phyloP scores from a whole-genome alignment of 2,888 invertebrate genomes.

The Diadegma fenestrale region DNA sequence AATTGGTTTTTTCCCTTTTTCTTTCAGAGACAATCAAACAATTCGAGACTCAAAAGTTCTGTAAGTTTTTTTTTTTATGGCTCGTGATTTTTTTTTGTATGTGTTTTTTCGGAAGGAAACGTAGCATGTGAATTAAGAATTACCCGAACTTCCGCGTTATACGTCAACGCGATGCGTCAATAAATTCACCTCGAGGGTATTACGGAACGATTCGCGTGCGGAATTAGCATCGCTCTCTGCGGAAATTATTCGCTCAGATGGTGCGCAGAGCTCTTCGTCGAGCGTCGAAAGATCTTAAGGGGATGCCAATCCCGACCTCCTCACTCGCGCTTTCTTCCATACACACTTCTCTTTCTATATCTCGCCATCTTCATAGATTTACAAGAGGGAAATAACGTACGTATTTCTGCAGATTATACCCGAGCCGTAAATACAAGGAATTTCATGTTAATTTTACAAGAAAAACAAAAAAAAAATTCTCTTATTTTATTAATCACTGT shows the following conservation, averaged over 20 bases:
- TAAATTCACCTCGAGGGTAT: constrained; percentile 62
- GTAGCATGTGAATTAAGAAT: neutral
- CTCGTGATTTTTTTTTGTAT: neutral
- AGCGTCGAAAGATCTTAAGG: constrained; percentile 62
- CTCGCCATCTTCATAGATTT: constrained; percentile 62
- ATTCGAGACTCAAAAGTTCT: neutral
- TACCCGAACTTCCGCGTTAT: constrained; percentile 29
- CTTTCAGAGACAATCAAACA: neutral
- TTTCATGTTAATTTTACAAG: constrained; percentile 5
- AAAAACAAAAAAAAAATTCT: neutral
- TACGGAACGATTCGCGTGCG: constrained; percentile 60
- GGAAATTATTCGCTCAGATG: constrained; percentile 64
- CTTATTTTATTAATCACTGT: neutral
- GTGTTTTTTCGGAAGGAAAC: neutral
- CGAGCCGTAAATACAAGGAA: neutral
- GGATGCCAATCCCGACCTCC: constrained; percentile 52
- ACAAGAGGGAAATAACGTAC: constrained; percentile 68
- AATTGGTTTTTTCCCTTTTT: neutral
- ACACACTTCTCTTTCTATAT: constrained; percentile 17
- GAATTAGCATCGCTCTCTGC: constrained; percentile 67
- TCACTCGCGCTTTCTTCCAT: constrained; percentile 20
- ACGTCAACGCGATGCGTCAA: constrained; percentile 54
- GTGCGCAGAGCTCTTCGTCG: constrained; percentile 42
- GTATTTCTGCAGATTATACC: constrained; percentile 24
- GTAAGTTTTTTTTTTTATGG: neutral